phyloP scores from a whole-genome alignment of 2,113 vertebrate genomes.

The Pandion haliaetus region DNA sequence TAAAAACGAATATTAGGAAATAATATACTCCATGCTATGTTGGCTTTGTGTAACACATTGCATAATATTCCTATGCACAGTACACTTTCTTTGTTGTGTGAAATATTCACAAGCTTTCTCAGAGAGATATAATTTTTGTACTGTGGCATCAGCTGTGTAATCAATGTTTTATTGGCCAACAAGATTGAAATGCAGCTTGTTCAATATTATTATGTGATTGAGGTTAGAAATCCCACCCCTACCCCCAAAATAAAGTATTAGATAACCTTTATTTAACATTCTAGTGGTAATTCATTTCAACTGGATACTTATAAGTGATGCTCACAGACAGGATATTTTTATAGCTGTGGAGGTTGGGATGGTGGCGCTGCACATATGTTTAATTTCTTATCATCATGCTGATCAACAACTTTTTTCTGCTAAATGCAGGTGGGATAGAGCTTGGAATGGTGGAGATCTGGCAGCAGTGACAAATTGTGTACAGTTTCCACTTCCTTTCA shows the following conservation, averaged over 20 bases:
- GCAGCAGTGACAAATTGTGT: background rate
- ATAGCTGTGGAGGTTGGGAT: background rate
- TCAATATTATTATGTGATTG: conserved; percentile 40
- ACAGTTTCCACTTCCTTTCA: background rate
- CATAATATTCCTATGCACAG: background rate
- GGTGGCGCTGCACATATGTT: background rate
- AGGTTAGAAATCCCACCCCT: background rate
- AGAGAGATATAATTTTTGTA: background rate
- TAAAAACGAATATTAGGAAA: conserved; percentile 32
- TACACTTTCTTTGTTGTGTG: background rate
- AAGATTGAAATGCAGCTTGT: background rate
- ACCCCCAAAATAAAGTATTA: background rate
- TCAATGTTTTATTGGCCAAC: conserved; percentile 54
- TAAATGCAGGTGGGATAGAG: background rate
- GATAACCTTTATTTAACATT: conserved; percentile 25
- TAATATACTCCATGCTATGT: background rate
- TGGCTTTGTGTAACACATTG: background rate
- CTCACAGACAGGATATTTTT: background rate
- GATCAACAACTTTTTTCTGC: background rate
- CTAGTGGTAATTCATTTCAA: background rate
- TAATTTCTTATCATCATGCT: background rate
- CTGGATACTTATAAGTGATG: background rate
- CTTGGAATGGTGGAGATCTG: background rate
- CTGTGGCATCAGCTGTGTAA: conserved; percentile 60
- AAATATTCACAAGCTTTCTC: conserved; percentile 13